phyloP scores from a whole-genome alignment of 2,888 invertebrate genomes.

The Mamestra brassicae region DNA sequence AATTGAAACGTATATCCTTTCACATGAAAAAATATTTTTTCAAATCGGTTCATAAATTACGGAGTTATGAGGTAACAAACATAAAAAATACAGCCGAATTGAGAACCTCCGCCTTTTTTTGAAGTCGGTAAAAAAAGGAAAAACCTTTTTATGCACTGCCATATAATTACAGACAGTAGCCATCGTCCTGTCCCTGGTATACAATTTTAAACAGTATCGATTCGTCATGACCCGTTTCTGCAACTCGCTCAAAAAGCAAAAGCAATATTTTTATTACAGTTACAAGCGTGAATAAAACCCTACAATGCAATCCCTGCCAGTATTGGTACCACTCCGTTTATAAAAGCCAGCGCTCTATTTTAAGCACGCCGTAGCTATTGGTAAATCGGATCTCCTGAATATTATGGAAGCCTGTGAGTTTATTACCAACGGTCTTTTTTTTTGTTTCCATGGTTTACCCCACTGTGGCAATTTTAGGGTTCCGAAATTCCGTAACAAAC shows the following conservation, averaged over 20 bases:
- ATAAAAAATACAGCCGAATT: too few species aligned
- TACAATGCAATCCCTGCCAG: slow-evolving; percentile 9
- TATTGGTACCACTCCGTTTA: slow-evolving; percentile 22
- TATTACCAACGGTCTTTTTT: neutral
- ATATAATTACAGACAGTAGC: slow-evolving; percentile 24
- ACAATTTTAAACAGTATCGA: slow-evolving; percentile 46
- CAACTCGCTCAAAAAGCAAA: slow-evolving; percentile 11
- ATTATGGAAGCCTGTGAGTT: neutral
- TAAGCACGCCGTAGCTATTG: slow-evolving; percentile 13
- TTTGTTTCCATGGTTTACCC: too few species aligned
- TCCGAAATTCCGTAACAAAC: too few species aligned
- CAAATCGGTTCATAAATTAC: too few species aligned
- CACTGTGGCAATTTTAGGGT: too few species aligned
- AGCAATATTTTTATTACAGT: slow-evolving; percentile 29
- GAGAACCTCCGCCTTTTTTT: too few species aligned
- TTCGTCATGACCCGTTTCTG: slow-evolving; percentile 20
- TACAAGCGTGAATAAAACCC: slow-evolving; percentile 34
- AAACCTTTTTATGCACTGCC: too few species aligned
- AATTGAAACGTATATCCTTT: too few species aligned
- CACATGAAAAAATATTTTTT: too few species aligned
- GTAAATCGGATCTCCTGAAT: slow-evolving; percentile 32
- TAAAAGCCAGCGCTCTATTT: slow-evolving; percentile 15
- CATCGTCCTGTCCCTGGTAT: neutral
- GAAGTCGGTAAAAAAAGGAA: too few species aligned
- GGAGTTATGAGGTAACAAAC: too few species aligned